Evolutionary conservation across 2,888 invertebrate genomes (phyloP).

Genomic region (Alviniconcha strummeri): DNA sequence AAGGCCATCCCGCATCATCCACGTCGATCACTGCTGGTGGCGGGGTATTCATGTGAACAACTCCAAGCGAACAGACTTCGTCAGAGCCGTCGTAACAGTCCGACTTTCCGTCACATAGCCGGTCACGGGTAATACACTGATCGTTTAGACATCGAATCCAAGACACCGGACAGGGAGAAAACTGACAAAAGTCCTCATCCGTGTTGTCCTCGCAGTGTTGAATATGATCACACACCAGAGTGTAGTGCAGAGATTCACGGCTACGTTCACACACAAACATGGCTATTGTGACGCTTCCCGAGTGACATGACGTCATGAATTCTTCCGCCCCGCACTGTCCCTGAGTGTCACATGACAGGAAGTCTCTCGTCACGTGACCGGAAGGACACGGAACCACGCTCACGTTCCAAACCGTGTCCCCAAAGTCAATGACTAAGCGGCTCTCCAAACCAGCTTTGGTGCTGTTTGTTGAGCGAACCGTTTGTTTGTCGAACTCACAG

Average conservation of each 20-base stretch:
- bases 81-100: not conserved
- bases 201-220: not conserved
- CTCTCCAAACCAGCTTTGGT: too few species aligned
- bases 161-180: not conserved
- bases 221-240: not conserved
- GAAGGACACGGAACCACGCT: not conserved
- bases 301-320: not conserved
- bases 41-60: not conserved
- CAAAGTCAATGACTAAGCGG: too few species aligned
- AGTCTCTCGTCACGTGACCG: not conserved
- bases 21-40: too few species aligned
- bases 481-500: not conserved
- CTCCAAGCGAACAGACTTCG: not conserved
- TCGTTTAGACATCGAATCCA: not conserved
- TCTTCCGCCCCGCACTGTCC: not conserved
- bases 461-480: not conserved
- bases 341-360: not conserved
- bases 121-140: not conserved
- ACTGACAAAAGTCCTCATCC: not conserved
- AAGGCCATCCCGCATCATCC: too few species aligned
- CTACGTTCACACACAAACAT: not conserved
- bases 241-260: not conserved
- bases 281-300: not conserved
- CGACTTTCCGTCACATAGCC: not conserved
- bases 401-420: too few species aligned